Evolutionary conservation across 2,113 vertebrate genomes (phyloP).

Genomic region (Spea bombifrons): DNA sequence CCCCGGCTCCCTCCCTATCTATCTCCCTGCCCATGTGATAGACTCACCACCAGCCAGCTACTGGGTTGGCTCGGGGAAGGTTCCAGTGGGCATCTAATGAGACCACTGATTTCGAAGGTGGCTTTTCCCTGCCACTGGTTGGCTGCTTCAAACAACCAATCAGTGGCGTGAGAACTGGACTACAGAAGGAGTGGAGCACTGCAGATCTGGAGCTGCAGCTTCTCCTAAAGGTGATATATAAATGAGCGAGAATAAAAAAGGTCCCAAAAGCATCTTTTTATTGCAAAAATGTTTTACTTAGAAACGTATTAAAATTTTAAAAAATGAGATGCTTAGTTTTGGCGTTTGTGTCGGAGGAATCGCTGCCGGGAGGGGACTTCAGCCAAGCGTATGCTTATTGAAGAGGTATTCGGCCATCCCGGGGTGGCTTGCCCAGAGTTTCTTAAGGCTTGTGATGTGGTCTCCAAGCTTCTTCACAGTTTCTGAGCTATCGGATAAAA

Average conservation of each 20-base stretch:
- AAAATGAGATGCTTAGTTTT: background rate
- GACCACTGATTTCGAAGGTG: no score
- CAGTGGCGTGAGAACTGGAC: no score
- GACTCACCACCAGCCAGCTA: no score
- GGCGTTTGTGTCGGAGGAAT: background rate
- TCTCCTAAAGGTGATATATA: no score
- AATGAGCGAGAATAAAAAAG: background rate
- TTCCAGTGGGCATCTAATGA: no score
- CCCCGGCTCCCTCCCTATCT: no score
- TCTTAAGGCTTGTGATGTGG: constrained; percentile 68
- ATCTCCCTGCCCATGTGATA: no score
- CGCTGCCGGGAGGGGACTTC: background rate
- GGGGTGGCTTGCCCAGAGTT: constrained; percentile 55
- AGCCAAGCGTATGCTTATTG: constrained; percentile 52
- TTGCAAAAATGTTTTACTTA: background rate
- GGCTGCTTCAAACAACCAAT: no score
- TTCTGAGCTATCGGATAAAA: constrained; percentile 48
- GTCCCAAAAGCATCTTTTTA: constrained; percentile 12
- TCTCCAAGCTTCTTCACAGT: constrained; percentile 64
- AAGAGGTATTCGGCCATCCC: constrained; percentile 57
- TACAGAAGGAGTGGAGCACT: no score
- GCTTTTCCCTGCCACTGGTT: no score
- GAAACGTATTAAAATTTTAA: background rate
- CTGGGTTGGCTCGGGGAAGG: no score
- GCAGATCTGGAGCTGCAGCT: no score